Conservation (phyloP, 2,888 invertebrate genomes). For the Drosophila kanekoi region DNA sequence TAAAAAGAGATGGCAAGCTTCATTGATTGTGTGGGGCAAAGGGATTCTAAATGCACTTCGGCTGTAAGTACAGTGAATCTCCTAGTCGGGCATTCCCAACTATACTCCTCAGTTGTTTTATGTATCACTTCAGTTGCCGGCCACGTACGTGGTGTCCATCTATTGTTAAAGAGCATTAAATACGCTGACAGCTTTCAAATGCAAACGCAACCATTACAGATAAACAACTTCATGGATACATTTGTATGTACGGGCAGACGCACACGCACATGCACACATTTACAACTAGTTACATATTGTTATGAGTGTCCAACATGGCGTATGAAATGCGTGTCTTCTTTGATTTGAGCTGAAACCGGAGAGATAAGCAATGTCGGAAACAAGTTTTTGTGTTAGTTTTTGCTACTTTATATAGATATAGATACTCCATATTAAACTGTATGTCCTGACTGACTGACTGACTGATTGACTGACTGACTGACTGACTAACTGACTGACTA, state of each 20-base stretch:
- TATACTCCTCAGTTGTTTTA: slow-evolving; percentile 26
- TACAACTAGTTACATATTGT: slow-evolving; percentile 34
- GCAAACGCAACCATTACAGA: slow-evolving; percentile 34
- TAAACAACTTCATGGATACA: slow-evolving; percentile 28
- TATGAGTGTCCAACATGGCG: slow-evolving; percentile 23
- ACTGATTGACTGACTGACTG: too few species aligned
- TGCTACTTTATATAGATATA: not conserved
- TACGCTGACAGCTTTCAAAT: slow-evolving; percentile 74
- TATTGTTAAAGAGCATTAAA: slow-evolving; percentile 70
- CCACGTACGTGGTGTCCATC: slow-evolving; percentile 70
- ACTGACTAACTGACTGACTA: too few species aligned
- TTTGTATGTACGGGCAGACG: not conserved
- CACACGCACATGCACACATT: slow-evolving; percentile 1
- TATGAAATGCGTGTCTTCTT: slow-evolving; percentile 13
- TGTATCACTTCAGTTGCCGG: slow-evolving; percentile 55
- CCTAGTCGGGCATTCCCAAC: too few species aligned
- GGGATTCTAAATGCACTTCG: too few species aligned
- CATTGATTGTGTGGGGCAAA: too few species aligned
- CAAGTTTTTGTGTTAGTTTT: not conserved
- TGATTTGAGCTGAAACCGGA: not conserved
- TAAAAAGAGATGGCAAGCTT: too few species aligned
- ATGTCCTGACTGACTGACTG: too few species aligned
- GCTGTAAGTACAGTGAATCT: too few species aligned
- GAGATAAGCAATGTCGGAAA: not conserved
- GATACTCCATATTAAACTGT: too few species aligned